Percentiles rank a stretch among this genome's conserved stretches.
These are phyloP conservation scores for Trigoniulus corallinus DNA, from an alignment of 1,140 invertebrate species.

Conservation along the genomic window DNA sequence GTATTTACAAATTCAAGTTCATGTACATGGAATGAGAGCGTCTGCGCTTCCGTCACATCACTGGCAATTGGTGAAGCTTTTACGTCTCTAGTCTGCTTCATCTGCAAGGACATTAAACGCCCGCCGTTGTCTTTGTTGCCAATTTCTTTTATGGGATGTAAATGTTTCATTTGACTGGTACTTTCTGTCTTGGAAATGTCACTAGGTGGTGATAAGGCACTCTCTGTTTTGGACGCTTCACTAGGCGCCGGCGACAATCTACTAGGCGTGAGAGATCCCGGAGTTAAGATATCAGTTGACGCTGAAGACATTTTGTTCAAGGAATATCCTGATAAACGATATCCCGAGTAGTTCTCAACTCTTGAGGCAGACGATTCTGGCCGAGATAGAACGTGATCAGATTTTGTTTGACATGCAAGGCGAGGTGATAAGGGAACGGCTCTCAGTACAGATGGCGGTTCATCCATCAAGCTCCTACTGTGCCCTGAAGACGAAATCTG, in stretches of 20 bases:
- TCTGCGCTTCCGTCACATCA: no score
- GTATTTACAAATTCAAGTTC: no score
- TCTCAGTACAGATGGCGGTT: no score
- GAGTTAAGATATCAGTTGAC: conserved; percentile 17
- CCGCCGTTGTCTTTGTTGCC: no score
- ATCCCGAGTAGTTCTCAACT: conserved; percentile 10
- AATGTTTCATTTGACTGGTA: conserved; percentile 17
- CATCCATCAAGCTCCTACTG: no score
- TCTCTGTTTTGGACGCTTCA: conserved; percentile 23
- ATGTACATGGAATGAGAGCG: not conserved
- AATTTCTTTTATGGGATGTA: conserved; percentile 18
- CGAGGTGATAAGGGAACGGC: no score
- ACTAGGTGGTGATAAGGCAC: conserved; percentile 20
- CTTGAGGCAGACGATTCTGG: conserved; percentile 21
- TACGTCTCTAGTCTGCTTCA: no score
- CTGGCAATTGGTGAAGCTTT: no score
- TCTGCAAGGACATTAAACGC: no score
- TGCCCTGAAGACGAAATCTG: no score
- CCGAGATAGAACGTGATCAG: conserved; percentile 17
- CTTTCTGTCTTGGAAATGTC: conserved; percentile 24
- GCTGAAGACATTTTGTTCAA: conserved; percentile 16
- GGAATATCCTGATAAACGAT: conserved; percentile 13
- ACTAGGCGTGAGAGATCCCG: conserved; percentile 18
- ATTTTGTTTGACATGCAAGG: conserved; percentile 15
- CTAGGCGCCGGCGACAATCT: conserved; percentile 22